A percentile compares a stretch with the other conserved stretches of the same genome.
These are phyloP conservation scores for Globodera ellingtonae DNA, from an alignment of 1,140 invertebrate genomes.

Conservation along the genomic window DNA sequence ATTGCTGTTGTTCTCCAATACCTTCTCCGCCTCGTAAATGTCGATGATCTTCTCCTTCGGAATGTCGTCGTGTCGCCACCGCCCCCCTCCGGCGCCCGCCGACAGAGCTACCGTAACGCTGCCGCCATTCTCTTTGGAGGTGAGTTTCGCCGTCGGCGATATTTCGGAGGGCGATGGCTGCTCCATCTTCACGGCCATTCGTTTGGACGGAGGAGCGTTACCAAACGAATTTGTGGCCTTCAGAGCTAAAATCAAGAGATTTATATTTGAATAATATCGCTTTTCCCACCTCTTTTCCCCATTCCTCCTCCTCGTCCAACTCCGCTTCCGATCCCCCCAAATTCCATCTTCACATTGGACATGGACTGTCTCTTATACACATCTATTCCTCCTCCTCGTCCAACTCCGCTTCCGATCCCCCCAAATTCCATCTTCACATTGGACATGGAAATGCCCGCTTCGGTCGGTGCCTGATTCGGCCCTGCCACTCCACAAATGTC, in stretches of 20 bases:
- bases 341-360: too few relatives aligned
- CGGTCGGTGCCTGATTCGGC: not conserved
- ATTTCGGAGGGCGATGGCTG: slow-evolving; percentile 2
- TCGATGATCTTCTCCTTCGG: slow-evolving; percentile 93
- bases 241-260: not conserved
- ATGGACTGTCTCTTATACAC: too few relatives aligned
- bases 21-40: slow-evolving; percentile 92
- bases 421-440: not conserved
- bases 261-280: too few relatives aligned
- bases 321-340: not conserved
- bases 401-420: not conserved
- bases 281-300: not conserved
- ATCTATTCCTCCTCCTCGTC: not conserved
- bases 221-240: not conserved
- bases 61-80: slow-evolving; percentile 80
- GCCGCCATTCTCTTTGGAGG: slow-evolving; percentile 1
- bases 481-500: not conserved
- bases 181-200: not conserved
- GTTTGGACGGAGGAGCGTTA: not conserved
- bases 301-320: slow-evolving; percentile 3
- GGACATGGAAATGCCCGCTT: not conserved
- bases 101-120: slow-evolving; percentile 1
- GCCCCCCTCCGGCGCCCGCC: slow-evolving; percentile 75
- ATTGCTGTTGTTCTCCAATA: slow-evolving; percentile 58
- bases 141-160: not conserved